Evolutionary conservation across 2,888 invertebrate genomes (phyloP).

Genomic region (Minunthozetes semirufus): DNA sequence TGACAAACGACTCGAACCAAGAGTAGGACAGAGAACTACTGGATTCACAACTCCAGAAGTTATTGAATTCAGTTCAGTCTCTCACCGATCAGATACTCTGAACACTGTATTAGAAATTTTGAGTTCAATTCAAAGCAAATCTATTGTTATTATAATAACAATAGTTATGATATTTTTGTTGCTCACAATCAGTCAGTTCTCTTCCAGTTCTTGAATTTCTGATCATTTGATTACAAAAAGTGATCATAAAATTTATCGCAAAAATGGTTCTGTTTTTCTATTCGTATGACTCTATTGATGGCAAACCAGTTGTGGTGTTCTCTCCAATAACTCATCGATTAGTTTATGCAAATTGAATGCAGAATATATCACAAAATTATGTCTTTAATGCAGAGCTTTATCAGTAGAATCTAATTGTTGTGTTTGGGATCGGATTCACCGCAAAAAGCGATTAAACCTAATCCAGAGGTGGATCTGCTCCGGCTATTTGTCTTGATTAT

Average conservation of each 20-base stretch:
- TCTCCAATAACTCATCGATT: background rate
- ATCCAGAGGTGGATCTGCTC: background rate
- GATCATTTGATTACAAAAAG: background rate
- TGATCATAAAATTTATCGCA: background rate
- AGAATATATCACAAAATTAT: background rate
- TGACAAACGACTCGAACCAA: background rate
- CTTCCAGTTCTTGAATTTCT: background rate
- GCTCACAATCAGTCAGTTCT: constrained; percentile 1
- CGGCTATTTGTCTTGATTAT: constrained; percentile 18
- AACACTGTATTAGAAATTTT: background rate
- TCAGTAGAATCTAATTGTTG: background rate
- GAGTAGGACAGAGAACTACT: background rate
- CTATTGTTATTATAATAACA: constrained; percentile 3
- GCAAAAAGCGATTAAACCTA: background rate
- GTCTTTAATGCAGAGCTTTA: background rate
- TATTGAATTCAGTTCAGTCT: background rate
- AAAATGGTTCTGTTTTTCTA: no score
- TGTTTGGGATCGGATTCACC: background rate
- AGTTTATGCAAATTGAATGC: no score
- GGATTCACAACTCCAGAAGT: background rate
- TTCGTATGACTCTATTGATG: no score
- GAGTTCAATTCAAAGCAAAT: background rate
- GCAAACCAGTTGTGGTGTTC: background rate
- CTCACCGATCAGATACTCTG: background rate
- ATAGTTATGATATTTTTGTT: background rate